Evolutionary conservation across 1,140 invertebrate species (phyloP).

Genomic region (Euborellia annulipes): DNA sequence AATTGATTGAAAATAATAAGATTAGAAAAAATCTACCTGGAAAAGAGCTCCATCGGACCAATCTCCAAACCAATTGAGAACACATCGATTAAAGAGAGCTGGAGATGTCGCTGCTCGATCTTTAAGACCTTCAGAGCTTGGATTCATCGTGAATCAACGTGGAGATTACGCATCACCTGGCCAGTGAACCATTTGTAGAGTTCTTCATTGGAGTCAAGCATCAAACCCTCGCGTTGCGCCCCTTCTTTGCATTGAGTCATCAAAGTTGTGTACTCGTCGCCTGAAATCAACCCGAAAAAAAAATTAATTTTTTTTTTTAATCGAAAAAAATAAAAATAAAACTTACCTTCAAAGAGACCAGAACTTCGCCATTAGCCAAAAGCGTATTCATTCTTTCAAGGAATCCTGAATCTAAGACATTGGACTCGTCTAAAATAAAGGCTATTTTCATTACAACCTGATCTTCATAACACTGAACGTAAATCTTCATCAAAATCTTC

Average conservation of each 20-base stretch:
- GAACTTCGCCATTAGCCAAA: slow-evolving; percentile 98
- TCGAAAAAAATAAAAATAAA: background rate
- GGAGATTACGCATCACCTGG: slow-evolving; percentile 96
- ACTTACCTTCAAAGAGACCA: slow-evolving; percentile 59
- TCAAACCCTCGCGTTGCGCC: slow-evolving; percentile 90
- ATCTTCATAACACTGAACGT: slow-evolving; percentile 75
- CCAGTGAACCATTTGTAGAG: slow-evolving; percentile 98
- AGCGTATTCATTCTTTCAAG: slow-evolving; percentile 98
- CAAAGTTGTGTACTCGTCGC: slow-evolving; percentile 94
- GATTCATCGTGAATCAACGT: slow-evolving; percentile 99
- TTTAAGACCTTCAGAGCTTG: slow-evolving; percentile 92
- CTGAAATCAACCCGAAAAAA: too few species aligned
- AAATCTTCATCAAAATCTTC: slow-evolving; percentile 99
- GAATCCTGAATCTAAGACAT: slow-evolving; percentile 96
- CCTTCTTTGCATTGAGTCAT: slow-evolving; percentile 99
- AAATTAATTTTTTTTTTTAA: background rate
- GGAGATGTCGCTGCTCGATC: slow-evolving; percentile 97
- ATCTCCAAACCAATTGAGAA: slow-evolving; percentile 99
- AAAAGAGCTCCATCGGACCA: slow-evolving; percentile 96
- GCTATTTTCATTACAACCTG: slow-evolving; percentile 98
- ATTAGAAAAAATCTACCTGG: slow-evolving; percentile 58
- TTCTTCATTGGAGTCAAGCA: slow-evolving; percentile 97
- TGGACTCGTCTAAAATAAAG: slow-evolving; percentile 98
- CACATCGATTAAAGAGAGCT: slow-evolving; percentile 97
- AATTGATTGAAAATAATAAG: too few species aligned